Evolutionary conservation across 2,113 vertebrate genomes (phyloP).

Genomic region (Sphaerodactylus townsendi): DNA sequence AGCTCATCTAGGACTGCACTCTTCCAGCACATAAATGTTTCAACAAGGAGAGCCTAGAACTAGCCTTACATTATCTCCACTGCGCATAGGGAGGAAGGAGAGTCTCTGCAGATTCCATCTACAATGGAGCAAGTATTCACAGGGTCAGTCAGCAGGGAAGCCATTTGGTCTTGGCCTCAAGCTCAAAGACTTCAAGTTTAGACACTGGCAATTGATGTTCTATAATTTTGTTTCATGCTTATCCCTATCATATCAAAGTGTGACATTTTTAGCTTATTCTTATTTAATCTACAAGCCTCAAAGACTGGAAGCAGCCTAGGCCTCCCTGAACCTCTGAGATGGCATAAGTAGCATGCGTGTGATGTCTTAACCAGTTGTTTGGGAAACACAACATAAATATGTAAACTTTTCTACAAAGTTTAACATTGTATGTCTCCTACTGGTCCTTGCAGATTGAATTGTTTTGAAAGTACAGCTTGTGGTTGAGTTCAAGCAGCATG

Average conservation of each 20-base stretch:
- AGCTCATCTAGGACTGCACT: too few species aligned
- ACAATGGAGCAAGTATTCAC: neutral
- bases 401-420: accelerated
- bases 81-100: neutral
- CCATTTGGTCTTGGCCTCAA: too few species aligned
- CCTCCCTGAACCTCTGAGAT: too few species aligned
- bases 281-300: too few species aligned
- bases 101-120: neutral
- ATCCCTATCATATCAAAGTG: too few species aligned
- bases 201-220: too few species aligned
- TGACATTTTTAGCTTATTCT: too few species aligned
- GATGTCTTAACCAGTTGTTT: too few species aligned
- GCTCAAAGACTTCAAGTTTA: too few species aligned
- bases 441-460: neutral
- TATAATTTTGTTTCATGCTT: too few species aligned
- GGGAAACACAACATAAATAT: neutral
- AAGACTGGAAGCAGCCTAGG: too few species aligned
- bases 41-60: neutral
- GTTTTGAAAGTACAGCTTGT: neutral
- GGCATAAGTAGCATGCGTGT: neutral
- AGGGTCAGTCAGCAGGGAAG: too few species aligned
- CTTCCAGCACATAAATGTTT: neutral
- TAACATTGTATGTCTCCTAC: neutral
- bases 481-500: accelerated
- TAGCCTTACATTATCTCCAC: neutral